Evolutionary conservation across 2,113 vertebrate species (phyloP), one percentile per base, ranked within the genome.

Genomic region (Hydrolagus affinis): DNA sequence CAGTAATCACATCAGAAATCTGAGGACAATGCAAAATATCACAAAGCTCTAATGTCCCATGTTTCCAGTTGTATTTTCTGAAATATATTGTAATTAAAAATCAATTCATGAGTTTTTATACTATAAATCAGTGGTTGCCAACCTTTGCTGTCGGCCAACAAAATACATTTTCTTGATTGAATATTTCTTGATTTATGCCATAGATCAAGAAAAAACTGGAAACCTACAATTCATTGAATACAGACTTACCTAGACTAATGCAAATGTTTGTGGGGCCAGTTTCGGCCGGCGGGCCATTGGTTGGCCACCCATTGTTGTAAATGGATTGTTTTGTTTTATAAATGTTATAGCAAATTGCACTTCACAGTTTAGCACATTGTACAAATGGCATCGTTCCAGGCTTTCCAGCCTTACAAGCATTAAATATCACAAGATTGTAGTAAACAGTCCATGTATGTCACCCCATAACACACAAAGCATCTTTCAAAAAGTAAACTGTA

Each of bases 351-450:
- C 64, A 83, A 83, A 68, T 83, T 66, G 78, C 78, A 83, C 78
- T 32, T 83, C 78, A 83, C 78, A 83, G 78, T 83, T 83, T 64
- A 83, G 66, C 78, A 83, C 62, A 83, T 66, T 28, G 32, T 83
- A 83, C 62, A 66, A 66, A 83, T 66, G 30, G 78, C 60, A 83
- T 83, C 78, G 19, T 83, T 68, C 60, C 78, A 83, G 78, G 66
- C 78, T 66, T 30, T 83, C 78, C 15, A 11, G 78, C 15, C 60
- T 83, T 66, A 68, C 62, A 66, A 64, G 17, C 32, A 25, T 28
- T 68, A 83, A 66, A 83, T 68, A 83, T 32, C 66, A 64, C 78
- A 83, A 83, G 66, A 66, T 83, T 25, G 62, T 25, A 83, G 78
- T 66, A 83, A 66, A 83, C 73, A 75, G 32, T 75, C 30, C 21